Evolutionary conservation across 1,140 invertebrate genomes (phyloP), one percentile per base, ranked within the genome.

Genomic region (Drosophila insularis): DNA sequence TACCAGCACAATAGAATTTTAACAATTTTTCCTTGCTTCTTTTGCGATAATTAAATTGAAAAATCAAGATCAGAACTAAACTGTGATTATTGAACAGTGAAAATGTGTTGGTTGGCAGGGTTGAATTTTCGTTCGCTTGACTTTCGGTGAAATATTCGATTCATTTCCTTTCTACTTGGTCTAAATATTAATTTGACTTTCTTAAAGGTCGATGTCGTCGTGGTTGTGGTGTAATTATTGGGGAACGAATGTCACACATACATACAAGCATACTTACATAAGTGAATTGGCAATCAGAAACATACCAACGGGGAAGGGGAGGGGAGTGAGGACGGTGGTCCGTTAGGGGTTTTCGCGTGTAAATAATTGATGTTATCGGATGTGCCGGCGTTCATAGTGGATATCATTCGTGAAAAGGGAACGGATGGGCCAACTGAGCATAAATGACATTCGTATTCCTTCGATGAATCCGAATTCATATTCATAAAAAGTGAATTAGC

Each of bases 401-500:
- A 37, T 27, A 35, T 55, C 17, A 55, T 21, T 13, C 4, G 59
- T n/a, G 59, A 2, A 5, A 61, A 11, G 43, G 10, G 43, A 50
- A 8, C 17, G 43, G 43, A 46, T 46, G 43, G 17, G 43, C 8
- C 43, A 46, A 62, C n/a, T 14, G 37, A 19, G 59, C 43, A 40
- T 21, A 63, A 66, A 69, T 63, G 43, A 50, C 43, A 50, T 50
- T 50, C 43, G 19, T 27, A 61, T 37, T 14, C 32, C 19, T 13
- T 4, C 4, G 7, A 43, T 54, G 46, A 74, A 65, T 58, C 21
- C 53, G 61, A 63, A 62, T 60, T 63, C 59, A 66, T 64, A 76
- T 76, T 76, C 70, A 77, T 69, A 77, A 74, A 74, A 77, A 77
- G 61, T 62, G 56, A 77, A 69, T 77, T 73, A 76, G 70, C 61